phyloP scores from a whole-genome alignment of 2,113 vertebrate genomes.

The Centropus bengalensis region DNA sequence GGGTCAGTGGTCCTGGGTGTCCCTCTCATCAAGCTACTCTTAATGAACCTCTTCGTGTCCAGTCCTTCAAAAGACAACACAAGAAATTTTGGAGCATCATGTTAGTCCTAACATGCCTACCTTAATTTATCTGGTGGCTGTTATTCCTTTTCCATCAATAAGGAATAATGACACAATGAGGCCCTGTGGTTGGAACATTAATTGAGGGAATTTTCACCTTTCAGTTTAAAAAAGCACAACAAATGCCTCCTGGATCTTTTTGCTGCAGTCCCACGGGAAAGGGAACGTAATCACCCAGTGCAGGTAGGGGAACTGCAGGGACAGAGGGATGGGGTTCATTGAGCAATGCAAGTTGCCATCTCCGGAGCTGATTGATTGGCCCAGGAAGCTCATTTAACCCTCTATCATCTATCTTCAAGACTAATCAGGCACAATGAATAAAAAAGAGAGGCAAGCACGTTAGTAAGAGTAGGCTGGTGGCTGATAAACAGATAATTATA shows the following conservation, averaged over 20 bases:
- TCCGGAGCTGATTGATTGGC: conserved; percentile 33
- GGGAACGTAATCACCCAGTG: background rate
- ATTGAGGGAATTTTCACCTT: conserved; percentile 51
- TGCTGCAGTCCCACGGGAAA: background rate
- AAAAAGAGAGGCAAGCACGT: conserved; percentile 1
- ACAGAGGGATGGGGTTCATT: background rate
- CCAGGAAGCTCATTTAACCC: conserved; percentile 28
- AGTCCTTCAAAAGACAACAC: background rate
- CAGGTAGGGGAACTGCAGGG: background rate
- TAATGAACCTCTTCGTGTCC: background rate
- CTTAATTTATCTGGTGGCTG: background rate
- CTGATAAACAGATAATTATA: conserved; percentile 61
- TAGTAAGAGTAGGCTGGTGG: background rate
- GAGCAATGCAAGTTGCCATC: background rate
- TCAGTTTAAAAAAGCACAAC: conserved; percentile 30
- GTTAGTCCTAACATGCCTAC: background rate
- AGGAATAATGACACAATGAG: conserved; percentile 42
- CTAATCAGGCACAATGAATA: conserved; percentile 18
- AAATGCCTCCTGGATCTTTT: conserved; percentile 16
- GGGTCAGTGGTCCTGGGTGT: background rate
- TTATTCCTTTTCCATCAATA: conserved; percentile 36
- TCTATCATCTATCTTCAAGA: conserved; percentile 32
- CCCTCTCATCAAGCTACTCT: background rate
- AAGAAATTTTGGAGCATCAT: background rate
- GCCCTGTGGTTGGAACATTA: conserved; percentile 7